phyloP scores from a whole-genome alignment of 2,113 vertebrate species.

The Ardeotis arabs region DNA sequence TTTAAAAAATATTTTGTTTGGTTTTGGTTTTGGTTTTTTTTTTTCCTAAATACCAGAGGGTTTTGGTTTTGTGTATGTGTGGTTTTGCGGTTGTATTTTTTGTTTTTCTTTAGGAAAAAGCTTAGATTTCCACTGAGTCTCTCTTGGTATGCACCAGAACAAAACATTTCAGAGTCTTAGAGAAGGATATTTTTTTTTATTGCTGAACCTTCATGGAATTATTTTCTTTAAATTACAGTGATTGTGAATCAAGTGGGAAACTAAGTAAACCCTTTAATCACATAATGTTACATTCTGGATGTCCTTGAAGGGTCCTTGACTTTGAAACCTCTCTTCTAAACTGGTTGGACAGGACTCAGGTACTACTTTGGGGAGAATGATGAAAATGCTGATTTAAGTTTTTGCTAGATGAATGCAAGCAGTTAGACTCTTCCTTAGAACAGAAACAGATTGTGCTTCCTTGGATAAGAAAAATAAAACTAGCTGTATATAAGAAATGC shows the following conservation, averaged over 20 bases:
- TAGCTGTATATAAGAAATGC: not conserved
- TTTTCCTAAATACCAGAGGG: no score
- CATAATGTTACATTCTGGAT: not conserved
- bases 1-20: no score
- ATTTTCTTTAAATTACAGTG: not conserved
- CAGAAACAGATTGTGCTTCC: not conserved
- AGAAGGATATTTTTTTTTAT: not conserved
- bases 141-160: not conserved
- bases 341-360: not conserved
- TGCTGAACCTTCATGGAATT: not conserved
- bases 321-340: not conserved
- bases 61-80: not conserved
- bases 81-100: accelerated
- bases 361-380: not conserved
- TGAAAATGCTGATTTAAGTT: not conserved
- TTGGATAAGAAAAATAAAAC: not conserved
- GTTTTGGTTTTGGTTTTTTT: no score
- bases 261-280: not conserved
- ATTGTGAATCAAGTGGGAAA: not conserved
- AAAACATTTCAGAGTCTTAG: not conserved
- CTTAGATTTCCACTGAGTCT: not conserved
- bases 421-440: not conserved
- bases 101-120: not conserved
- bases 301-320: not conserved
- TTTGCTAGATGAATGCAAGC: not conserved